A percentile compares a stretch with the other conserved stretches of the same genome.
phyloP scores from a whole-genome alignment of 1,140 invertebrate species.

The Trichonephila inaurata region DNA sequence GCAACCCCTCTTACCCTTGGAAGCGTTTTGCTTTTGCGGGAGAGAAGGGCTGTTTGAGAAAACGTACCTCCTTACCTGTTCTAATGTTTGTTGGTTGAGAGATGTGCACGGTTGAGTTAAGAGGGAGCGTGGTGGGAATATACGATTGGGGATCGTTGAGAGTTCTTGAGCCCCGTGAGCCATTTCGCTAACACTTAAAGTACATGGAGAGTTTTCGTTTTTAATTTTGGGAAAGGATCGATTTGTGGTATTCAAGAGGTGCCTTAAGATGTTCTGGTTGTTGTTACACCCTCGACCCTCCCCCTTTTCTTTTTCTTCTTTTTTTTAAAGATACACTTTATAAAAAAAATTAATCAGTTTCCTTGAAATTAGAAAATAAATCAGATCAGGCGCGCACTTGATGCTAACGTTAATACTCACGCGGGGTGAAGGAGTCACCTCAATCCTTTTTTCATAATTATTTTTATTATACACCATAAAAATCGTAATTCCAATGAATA shows the following conservation, averaged over 20 bases:
- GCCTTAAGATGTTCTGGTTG: no score
- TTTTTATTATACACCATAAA: no score
- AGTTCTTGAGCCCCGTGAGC: not conserved
- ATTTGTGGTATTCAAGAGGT: not conserved
- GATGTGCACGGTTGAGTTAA: not conserved
- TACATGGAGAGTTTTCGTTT: not conserved
- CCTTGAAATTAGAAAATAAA: no score
- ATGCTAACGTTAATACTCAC: no score
- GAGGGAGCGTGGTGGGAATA: not conserved
- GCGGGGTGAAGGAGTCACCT: no score
- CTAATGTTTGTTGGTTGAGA: not conserved
- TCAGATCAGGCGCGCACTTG: no score
- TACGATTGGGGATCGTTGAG: not conserved
- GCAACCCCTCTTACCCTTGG: not conserved
- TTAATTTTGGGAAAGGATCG: not conserved
- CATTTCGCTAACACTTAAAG: not conserved
- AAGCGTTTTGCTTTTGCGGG: conserved; percentile 12
- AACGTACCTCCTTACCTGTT: not conserved
- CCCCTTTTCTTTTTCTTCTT: no score
- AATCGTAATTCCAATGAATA: no score
- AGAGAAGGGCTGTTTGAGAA: not conserved
- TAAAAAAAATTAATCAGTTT: no score
- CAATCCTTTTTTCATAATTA: no score
- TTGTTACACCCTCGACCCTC: no score
- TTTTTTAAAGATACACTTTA: no score